phyloP scores from a whole-genome alignment of 2,113 vertebrate genomes.

The Neofelis nebulosa region DNA sequence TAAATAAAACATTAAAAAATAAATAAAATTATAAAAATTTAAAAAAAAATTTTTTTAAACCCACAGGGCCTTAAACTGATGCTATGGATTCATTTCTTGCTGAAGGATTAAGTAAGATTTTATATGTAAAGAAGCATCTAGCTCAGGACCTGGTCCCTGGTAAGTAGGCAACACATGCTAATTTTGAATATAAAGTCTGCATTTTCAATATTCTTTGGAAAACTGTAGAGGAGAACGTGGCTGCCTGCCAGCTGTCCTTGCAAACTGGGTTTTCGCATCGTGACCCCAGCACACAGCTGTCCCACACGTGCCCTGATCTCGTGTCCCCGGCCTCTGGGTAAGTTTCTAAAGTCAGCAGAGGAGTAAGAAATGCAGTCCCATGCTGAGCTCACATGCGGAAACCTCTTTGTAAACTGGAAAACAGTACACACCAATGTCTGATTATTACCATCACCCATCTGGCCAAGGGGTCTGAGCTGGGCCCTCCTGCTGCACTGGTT shows the following conservation, averaged over 20 bases:
- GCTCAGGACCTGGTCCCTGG: background rate
- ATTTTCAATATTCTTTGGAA: background rate
- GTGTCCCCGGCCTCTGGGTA: background rate
- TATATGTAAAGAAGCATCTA: background rate
- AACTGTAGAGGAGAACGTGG: background rate
- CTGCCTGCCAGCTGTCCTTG: background rate
- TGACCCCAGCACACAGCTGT: background rate
- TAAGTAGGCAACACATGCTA: too few species aligned
- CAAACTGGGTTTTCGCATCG: background rate
- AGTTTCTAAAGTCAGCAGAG: background rate
- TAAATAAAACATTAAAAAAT: too few species aligned
- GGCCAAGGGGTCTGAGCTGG: fast-evolving
- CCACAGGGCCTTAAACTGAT: background rate
- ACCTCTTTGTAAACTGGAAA: background rate
- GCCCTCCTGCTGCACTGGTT: fast-evolving
- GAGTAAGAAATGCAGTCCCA: fast-evolving
- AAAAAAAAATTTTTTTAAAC: too few species aligned
- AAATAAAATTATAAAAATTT: too few species aligned
- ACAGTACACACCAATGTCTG: too few species aligned
- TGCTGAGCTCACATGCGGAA: fast-evolving
- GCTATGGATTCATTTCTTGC: background rate
- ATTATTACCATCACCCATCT: too few species aligned
- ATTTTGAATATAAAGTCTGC: background rate
- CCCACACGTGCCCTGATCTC: fast-evolving
- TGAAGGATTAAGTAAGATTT: background rate